Base-by-base conservation (phyloP, 2,113 vertebrate species). In the Cygnus atratus region DNA sequence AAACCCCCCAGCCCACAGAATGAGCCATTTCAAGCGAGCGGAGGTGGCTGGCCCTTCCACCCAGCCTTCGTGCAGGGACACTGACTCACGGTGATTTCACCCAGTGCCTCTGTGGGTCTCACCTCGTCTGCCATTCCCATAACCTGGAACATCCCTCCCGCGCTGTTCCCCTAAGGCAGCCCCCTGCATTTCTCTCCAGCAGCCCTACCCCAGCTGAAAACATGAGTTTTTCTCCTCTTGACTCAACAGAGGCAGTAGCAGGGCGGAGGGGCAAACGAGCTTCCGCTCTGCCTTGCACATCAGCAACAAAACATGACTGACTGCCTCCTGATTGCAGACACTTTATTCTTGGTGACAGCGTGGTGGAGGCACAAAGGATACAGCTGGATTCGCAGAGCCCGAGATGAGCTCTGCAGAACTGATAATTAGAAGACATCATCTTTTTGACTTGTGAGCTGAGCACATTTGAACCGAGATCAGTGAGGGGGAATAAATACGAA, bases 401-500 rank as follows among this genome's bases (percentile, higher is more conserved):
- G 35, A 87, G 83, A 94, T 66, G 87, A 95, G 90, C 90, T 95
- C 84, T 91, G 68, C 84, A 95, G 70, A 94, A 91, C 87, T 75
- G 71, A 88, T 95, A 97, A 97, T 97, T 96, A 97, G 92, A 96
- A 95, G 93, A 93, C 92, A 94, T 95, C 93, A 93, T 96, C 87
- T 92, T 96, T 96, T 83, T 95, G 93, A 91, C 91, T 96, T 92
- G 92, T 90, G 95, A 95, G 88, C 93, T 61, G 95, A 96, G 93
- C 55, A 59, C 82, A 66, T 97, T 95, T 97, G 96, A 97, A 94
- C 94, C 90, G 81, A 95, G 93, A 96, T 95, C 93, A 94, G 93
- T 63, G 83, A 97, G 41, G 71, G 35, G 67, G 92, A 97, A 96
- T 96, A 97, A 97, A 97, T 96, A 97, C 4, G 65, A 96, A 97